Evolutionary conservation across 2,797 vertebrate species (phyloP), one percentile per base, ranked within the genome.

Genomic region (Potorous gilbertii): DNA sequence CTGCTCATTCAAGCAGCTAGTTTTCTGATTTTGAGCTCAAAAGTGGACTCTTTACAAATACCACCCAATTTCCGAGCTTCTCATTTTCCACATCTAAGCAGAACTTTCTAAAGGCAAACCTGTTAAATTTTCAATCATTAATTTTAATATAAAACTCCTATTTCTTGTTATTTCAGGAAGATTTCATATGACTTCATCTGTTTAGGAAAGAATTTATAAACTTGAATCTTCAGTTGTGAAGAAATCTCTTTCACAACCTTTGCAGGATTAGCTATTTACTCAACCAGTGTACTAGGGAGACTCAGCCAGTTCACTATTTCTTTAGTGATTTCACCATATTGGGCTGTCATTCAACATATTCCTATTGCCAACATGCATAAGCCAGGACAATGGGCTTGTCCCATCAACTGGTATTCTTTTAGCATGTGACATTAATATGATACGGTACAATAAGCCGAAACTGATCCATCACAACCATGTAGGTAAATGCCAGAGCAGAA

Each of bases 291-390:
- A 96, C 95, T 97, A 2, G 0, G 55, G 95, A 96, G 92, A 90
- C 93, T 97, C 94, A 96, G 95, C 95, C 96, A 96, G 94, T 96
- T 98, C 96, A 96, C 97, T 31, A 96, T 89, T 98, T 96, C 97
- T 96, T 31, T 97, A 97, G 98, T 96, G 95, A 97, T 96, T 97
- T 97, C 92, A 94, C 96, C 96, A 96, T 98, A 97, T 98, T 92
- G 56, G 56, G 93, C 93, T 95, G 54, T 93, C 59, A 56, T 46
- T 81, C 74, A 81, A 81, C 97, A 97, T 97, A 96, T 98, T 97
- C 96, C 98, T 95, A 94, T 94, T 98, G 97, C 97, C 96, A 97
- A 95, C 96, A 97, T 1, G 2, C 95, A 97, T 97, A 91, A 94
- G 93, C 59, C 94, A 93, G 96, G 31, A 90, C 66, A 91, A 54